Conservation (phyloP, 2,113 vertebrate genomes). For the Phyllostomus discolor region DNA sequence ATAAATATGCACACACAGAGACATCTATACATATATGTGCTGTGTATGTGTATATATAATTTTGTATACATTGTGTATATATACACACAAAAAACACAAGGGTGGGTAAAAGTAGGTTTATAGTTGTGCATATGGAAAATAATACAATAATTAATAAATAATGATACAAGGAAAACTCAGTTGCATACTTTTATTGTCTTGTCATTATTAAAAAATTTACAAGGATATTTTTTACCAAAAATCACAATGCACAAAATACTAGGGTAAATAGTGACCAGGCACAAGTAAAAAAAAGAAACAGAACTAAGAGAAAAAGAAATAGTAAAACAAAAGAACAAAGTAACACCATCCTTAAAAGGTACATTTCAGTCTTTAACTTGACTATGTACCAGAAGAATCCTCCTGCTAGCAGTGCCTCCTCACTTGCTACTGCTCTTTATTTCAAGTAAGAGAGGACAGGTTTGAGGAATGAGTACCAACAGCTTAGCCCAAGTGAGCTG, state of each 20-base stretch:
- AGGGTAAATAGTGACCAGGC: not conserved
- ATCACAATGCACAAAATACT: not conserved
- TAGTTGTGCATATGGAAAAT: not conserved
- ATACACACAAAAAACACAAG: not conserved
- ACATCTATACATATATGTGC: too few relatives aligned
- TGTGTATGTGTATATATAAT: not conserved
- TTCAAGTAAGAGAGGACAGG: not conserved
- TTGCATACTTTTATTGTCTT: not conserved
- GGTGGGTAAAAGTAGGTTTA: not conserved
- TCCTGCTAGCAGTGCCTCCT: not conserved
- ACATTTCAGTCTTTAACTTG: not conserved
- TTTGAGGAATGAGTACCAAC: not conserved
- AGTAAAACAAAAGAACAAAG: not conserved
- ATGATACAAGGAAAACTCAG: not conserved
- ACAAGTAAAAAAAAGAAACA: not conserved
- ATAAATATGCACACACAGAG: not conserved
- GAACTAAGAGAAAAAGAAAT: not conserved
- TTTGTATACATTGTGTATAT: too few relatives aligned
- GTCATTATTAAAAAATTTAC: not conserved
- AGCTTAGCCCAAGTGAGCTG: not conserved
- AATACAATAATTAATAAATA: not conserved
- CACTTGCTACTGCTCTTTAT: not conserved
- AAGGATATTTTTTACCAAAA: not conserved
- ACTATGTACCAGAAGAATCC: not conserved
- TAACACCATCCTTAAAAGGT: not conserved